A percentile compares a stretch with the other conserved stretches of the same genome.
phyloP scores from a whole-genome alignment of 1,140 invertebrate genomes.

The Ladona fulva region DNA sequence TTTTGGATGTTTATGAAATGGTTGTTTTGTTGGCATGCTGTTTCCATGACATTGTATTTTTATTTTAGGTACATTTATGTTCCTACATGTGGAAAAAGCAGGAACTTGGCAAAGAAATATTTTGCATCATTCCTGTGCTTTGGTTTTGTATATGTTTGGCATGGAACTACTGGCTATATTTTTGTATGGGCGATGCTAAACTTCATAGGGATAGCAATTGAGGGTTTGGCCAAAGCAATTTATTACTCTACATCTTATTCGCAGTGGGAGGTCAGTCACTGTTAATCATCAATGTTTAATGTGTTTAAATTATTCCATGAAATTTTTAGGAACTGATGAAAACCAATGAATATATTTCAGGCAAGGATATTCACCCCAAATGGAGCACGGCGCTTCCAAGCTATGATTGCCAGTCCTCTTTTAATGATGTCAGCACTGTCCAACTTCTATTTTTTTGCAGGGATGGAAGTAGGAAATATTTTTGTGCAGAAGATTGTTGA shows the following conservation, averaged over 20 bases:
- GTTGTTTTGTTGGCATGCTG: not conserved
- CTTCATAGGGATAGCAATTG: constrained; percentile 63
- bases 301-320: no score
- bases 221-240: constrained; percentile 45
- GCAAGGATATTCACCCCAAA: constrained; percentile 32
- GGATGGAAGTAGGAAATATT: constrained; percentile 56
- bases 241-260: not conserved
- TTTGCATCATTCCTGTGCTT: constrained; percentile 71
- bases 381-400: constrained; percentile 49
- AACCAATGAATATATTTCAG: constrained; percentile 24
- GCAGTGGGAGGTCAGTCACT: not conserved
- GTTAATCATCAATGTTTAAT: not conserved
- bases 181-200: constrained; percentile 79
- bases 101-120: constrained; percentile 47
- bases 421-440: constrained; percentile 68
- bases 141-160: constrained; percentile 81
- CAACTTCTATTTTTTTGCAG: constrained; percentile 79
- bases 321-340: no score
- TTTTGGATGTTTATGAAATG: no score
- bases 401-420: constrained; percentile 55
- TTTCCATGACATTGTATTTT: not conserved
- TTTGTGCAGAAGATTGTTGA: constrained; percentile 44
- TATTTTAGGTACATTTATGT: constrained; percentile 70
- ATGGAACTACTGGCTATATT: constrained; percentile 67
- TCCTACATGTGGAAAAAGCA: constrained; percentile 47